Percentiles rank a stretch among this genome's conserved stretches.
phyloP scores from a whole-genome alignment of 2,797 vertebrate genomes.

The Epinephelus malabaricus region DNA sequence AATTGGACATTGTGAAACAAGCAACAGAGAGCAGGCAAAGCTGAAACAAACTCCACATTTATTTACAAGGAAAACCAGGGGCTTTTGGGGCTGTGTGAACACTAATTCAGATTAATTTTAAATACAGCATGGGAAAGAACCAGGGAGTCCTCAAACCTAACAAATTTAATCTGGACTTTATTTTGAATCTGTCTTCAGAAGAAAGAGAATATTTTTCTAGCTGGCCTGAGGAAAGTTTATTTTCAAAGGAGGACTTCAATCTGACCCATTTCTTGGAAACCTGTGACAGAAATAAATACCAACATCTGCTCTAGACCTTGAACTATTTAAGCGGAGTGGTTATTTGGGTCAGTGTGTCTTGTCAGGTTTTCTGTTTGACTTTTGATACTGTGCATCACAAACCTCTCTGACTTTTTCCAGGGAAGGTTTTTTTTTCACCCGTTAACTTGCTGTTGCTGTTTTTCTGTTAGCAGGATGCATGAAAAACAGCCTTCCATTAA shows the following conservation, averaged over 20 bases:
- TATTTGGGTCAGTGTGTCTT: constrained; percentile 61
- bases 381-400: constrained; percentile 9
- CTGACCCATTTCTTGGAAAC: constrained; percentile 58
- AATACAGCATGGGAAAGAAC: neutral
- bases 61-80: neutral
- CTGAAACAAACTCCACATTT: constrained; percentile 11
- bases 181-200: constrained; percentile 1
- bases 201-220: constrained; percentile 1
- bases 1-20: constrained; percentile 2
- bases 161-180: constrained; percentile 19
- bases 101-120: neutral
- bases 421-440: neutral
- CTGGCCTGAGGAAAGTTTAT: constrained; percentile 27
- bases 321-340: constrained; percentile 26
- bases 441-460: neutral
- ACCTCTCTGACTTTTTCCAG: neutral
- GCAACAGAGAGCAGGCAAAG: neutral
- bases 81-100: neutral
- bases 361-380: constrained; percentile 33
- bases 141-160: neutral
- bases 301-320: constrained; percentile 54
- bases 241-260: constrained; percentile 32
- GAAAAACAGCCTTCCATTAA: constrained; percentile 14
- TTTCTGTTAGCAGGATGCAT: neutral
- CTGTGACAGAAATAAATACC: constrained; percentile 65